phyloP scores from a whole-genome alignment of 2,797 vertebrate genomes.

The Enteromius thamalakanensis region DNA sequence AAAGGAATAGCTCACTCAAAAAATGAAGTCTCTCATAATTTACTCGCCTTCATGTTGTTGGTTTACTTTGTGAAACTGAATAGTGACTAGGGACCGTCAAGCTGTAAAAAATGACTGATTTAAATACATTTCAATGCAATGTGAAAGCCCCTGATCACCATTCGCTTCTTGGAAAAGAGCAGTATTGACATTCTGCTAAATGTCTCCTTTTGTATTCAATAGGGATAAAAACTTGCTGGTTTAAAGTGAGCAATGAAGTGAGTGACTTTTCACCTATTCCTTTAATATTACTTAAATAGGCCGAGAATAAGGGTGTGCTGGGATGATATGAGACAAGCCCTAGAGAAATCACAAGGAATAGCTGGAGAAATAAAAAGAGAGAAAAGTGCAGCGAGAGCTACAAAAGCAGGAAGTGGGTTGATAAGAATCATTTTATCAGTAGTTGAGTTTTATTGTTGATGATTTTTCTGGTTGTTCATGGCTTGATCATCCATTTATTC shows the following conservation, averaged over 20 bases:
- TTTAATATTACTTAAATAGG: not conserved
- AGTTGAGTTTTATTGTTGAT: not conserved
- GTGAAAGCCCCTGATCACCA: not conserved
- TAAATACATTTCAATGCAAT: not conserved
- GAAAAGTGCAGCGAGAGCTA: constrained; percentile 9
- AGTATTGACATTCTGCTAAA: not conserved
- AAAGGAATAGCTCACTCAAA: not conserved
- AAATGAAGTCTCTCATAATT: not conserved
- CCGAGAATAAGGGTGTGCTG: not conserved
- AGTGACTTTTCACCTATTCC: not conserved
- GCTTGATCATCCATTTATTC: not conserved
- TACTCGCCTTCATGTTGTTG: not conserved
- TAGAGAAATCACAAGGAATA: not conserved
- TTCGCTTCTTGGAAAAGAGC: constrained; percentile 1
- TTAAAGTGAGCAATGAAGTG: not conserved
- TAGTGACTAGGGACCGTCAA: not conserved
- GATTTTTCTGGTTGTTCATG: not conserved
- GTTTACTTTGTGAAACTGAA: not conserved
- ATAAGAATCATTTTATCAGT: constrained; percentile 5
- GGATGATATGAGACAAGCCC: not conserved
- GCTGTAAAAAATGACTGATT: not conserved
- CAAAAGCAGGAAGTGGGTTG: constrained; percentile 8
- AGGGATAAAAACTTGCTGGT: not conserved
- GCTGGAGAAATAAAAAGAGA: not conserved
- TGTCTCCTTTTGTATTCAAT: not conserved